phyloP scores from a whole-genome alignment of 2,888 invertebrate genomes.

The Coelopa pilipes region DNA sequence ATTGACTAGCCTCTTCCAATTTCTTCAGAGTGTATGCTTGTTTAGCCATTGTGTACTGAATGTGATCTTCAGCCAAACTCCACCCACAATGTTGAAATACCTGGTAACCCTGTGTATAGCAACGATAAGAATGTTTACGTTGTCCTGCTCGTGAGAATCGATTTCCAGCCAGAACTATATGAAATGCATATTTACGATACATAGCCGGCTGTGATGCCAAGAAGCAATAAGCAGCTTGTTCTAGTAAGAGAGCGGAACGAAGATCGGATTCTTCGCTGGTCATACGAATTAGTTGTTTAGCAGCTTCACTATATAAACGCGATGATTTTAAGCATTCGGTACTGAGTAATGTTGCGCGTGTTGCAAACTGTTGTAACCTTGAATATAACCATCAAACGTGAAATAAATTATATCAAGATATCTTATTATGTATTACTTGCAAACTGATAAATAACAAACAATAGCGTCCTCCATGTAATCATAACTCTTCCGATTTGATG shows the following conservation, averaged over 20 bases:
- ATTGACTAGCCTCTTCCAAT: slow-evolving; percentile 75
- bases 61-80: slow-evolving; percentile 95
- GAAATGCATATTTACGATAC: slow-evolving; percentile 94
- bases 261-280: slow-evolving; percentile 98
- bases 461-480: slow-evolving; percentile 97
- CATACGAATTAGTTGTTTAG: slow-evolving; percentile 93
- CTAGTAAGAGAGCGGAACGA: slow-evolving; percentile 90
- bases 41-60: slow-evolving; percentile 92
- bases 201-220: slow-evolving; percentile 74
- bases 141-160: slow-evolving; percentile 93
- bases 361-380: slow-evolving; percentile 91
- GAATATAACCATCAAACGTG: slow-evolving; percentile 13
- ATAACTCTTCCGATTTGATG: slow-evolving; percentile 80
- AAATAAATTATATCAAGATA: not conserved
- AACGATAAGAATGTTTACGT: slow-evolving; percentile 89
- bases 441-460: slow-evolving; percentile 87
- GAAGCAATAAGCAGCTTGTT: slow-evolving; percentile 95
- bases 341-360: slow-evolving; percentile 89
- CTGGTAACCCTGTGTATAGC: slow-evolving; percentile 92
- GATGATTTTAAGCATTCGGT: slow-evolving; percentile 86
- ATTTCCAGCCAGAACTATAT: slow-evolving; percentile 96
- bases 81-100: slow-evolving; percentile 78
- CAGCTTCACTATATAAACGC: slow-evolving; percentile 89
- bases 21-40: slow-evolving; percentile 85
- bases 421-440: slow-evolving; percentile 73